Base-by-base conservation (phyloP, 2,113 vertebrate species). In the Propithecus coquereli region DNA sequence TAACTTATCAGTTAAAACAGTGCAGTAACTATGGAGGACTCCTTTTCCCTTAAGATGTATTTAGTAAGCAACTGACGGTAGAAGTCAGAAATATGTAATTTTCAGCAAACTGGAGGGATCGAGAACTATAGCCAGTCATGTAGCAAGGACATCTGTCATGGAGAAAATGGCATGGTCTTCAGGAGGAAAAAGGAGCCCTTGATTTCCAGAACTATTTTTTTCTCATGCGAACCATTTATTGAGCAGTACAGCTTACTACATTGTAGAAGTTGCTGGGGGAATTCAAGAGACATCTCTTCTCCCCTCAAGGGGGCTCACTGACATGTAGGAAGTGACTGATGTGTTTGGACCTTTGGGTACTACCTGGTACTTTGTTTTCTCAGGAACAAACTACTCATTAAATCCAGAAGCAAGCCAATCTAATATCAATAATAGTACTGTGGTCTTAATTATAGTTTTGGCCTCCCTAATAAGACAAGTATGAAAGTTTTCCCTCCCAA, bases 61-160 rank as follows among this genome's bases (percentile, higher is more conserved):
- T 90, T 83, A 90, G 70, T 25, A 76, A 91, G 52, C 63, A 87
- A 23, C 82, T 85, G 84, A 45, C 45, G 40, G 93, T 90, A 93
- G 86, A 95, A 40, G 92, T 96, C 73, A 96, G 93, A 97, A 97
- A 0, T 23, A 61, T 50, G n/a, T 84, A 50, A 79, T 22, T 45
- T 47, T 50, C 30, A 80, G 45, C 92, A 93, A 61, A 70, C 88
- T 61, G 52, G 37, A 77, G 25, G 10, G 86, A 52, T 52, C 9
- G 57, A 87, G 91, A 65, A 30, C 86, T 85, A 2, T 66, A 76
- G 50, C 57, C 63, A 92, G 80, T 90, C 91, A 87, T 77, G 45
- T 18, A 91, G 47, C 70, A 84, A 74, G 47, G 37, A 25, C 30
- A 57, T 87, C 68, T 30, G 18, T 76, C 14, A 54, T 97, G 85